phyloP scores from a whole-genome alignment of 2,113 vertebrate species.

The Colius striatus region DNA sequence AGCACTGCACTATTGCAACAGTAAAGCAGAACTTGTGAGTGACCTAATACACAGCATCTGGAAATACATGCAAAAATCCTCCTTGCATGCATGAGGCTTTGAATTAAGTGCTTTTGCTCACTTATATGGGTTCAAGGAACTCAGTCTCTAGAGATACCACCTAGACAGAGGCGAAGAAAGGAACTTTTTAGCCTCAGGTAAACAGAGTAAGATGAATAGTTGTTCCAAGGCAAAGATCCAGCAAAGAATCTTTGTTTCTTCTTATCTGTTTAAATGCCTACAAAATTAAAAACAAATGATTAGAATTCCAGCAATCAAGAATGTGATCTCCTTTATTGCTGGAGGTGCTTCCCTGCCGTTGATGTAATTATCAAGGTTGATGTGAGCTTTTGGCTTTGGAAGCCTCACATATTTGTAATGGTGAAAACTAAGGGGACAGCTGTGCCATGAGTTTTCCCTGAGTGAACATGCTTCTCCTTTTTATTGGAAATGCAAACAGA shows the following conservation, averaged over 20 bases:
- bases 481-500: background rate
- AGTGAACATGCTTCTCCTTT: background rate
- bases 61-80: background rate
- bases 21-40: background rate
- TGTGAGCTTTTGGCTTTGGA: background rate
- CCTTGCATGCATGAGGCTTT: background rate
- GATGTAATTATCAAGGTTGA: background rate
- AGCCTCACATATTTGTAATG: background rate
- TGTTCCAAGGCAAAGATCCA: constrained; percentile 46
- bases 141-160: constrained; percentile 1
- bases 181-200: constrained; percentile 41
- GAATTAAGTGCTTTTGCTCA: background rate
- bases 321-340: constrained; percentile 22
- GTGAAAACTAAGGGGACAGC: background rate
- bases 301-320: constrained; percentile 56
- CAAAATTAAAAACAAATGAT: constrained; percentile 53
- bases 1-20: background rate
- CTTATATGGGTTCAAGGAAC: background rate
- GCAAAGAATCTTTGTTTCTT: constrained; percentile 53
- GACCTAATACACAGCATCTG: background rate
- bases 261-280: constrained; percentile 54
- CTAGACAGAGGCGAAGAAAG: constrained; percentile 56
- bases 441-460: background rate
- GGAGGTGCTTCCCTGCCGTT: background rate
- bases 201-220: background rate